phyloP scores from a whole-genome alignment of 2,113 vertebrate genomes.

The Pao palembangensis region DNA sequence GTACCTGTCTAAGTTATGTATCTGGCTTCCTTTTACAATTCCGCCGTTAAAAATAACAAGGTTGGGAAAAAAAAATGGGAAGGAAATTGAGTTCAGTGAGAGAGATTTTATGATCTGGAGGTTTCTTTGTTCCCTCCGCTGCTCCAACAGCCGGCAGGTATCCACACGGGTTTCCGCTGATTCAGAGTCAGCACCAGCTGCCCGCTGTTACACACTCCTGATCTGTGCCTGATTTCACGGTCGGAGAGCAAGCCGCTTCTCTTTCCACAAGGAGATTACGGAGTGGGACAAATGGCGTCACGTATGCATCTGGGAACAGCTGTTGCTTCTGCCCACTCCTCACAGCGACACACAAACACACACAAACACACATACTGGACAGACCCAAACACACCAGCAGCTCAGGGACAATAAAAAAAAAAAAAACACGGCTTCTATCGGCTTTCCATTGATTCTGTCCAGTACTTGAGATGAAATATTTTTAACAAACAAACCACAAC shows the following conservation, averaged over 20 bases:
- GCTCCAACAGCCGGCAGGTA: slow-evolving; percentile 42
- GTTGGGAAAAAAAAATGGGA: neutral
- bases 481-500: slow-evolving; percentile 7
- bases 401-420: no score
- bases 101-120: slow-evolving; percentile 23
- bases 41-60: slow-evolving; percentile 30
- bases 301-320: slow-evolving; percentile 77
- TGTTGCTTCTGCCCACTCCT: slow-evolving; percentile 57
- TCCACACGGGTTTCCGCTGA: slow-evolving; percentile 65
- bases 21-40: no score
- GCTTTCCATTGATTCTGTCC: neutral
- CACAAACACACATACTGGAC: slow-evolving; percentile 9
- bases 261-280: slow-evolving; percentile 67
- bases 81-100: slow-evolving; percentile 8
- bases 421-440: neutral
- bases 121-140: slow-evolving; percentile 19
- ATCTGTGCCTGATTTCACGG: slow-evolving; percentile 74
- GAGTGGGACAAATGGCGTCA: slow-evolving; percentile 72
- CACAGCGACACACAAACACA: slow-evolving; percentile 23
- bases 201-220: slow-evolving; percentile 52
- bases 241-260: slow-evolving; percentile 52
- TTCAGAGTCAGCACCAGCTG: slow-evolving; percentile 65
- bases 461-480: no score
- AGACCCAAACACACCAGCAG: neutral
- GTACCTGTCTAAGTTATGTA: no score